Evolutionary conservation across 2,113 vertebrate species (phyloP), one percentile per base, ranked within the genome.

Genomic region (Cacatua alba): DNA sequence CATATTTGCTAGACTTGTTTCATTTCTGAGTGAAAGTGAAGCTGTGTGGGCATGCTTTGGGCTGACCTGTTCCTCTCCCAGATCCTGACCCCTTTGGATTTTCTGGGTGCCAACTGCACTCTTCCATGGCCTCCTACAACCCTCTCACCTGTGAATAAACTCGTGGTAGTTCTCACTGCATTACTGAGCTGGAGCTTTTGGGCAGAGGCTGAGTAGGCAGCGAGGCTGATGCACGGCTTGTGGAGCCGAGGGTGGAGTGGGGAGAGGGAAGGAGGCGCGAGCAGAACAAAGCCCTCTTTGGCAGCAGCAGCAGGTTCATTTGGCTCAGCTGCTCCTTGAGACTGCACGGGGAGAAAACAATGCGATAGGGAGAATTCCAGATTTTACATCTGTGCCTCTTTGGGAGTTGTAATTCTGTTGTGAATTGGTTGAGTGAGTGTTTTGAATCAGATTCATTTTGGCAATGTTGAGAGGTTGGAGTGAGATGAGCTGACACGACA

Each of bases 341-440:
- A 28, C 64, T 80, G 59, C 37, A 8, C 48, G 29, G 37, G 0
- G 5, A 82, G 82, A 88, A 88, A 75, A 85, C 65, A 39, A 41
- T 18, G 7, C 3, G 24, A 69, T 28, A 17, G 64, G 18, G 68
- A 63, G 91, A 88, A 72, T 48, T 77, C 78, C 44, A 51, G 70
- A 64, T 71, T 75, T 79, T 59, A 69, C 71, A 83, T 80, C 89
- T 57, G 82, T 0, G 3, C 37, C 88, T 95, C 86, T 62, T 55
- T 72, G 88, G 82, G 63, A 82, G 18, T 48, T 64, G 60, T 69
- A n/a, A 53, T 91, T 95, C 86, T 74, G 28, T 49, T 59, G 43
- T 59, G 69, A 70, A 67, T 59, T 69, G 11, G 49, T 96, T 55
- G 59, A 76, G 60, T 41, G 91, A 68, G 29, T 81, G 93, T 86